A percentile compares a stretch with the other conserved stretches of the same genome.
Evolutionary conservation across 2,113 vertebrate species (phyloP).

Genomic region (Furnarius figulus): DNA sequence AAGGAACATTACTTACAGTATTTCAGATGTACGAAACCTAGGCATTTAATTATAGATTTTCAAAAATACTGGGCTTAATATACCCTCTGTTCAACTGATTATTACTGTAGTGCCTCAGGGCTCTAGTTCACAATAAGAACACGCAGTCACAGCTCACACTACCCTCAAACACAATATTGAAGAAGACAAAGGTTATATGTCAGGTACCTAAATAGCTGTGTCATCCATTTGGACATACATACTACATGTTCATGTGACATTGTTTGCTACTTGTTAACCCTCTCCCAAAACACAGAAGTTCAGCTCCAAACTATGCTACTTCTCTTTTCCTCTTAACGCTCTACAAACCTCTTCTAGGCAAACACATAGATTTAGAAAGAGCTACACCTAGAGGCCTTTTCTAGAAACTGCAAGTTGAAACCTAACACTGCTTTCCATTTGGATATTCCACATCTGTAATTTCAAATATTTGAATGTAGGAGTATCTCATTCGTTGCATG

Average conservation of each 20-base stretch:
- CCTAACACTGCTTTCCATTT: background rate
- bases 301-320: background rate
- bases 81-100: background rate
- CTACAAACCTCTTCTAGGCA: background rate
- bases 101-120: background rate
- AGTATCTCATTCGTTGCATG: background rate
- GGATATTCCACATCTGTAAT: background rate
- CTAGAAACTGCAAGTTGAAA: background rate
- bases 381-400: slow-evolving; percentile 31
- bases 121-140: background rate
- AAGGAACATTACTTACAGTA: background rate
- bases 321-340: background rate
- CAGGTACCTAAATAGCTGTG: background rate
- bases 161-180: background rate
- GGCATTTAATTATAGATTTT: background rate
- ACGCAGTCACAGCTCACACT: background rate
- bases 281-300: background rate
- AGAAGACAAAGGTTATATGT: background rate
- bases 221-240: background rate
- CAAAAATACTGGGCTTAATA: background rate
- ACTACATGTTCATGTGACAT: background rate
- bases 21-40: background rate
- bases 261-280: background rate
- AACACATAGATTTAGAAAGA: background rate
- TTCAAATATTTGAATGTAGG: background rate